Conservation (phyloP, 2,113 vertebrate species). For the Misgurnus anguillicaudatus region DNA sequence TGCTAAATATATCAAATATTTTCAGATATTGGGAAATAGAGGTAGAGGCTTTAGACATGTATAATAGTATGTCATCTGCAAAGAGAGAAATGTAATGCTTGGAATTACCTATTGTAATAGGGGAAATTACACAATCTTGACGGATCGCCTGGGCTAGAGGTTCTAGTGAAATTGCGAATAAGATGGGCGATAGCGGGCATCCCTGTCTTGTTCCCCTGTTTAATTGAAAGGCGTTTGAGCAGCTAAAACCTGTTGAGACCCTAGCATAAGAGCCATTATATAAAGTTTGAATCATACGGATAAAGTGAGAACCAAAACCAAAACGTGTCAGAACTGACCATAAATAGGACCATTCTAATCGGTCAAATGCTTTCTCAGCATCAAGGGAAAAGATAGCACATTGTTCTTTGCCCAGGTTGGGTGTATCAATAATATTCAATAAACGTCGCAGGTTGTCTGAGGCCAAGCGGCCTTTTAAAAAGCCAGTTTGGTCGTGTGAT, state of each 20-base stretch:
- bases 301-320: constrained; percentile 23
- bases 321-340: constrained; percentile 24
- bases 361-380: not conserved
- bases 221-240: constrained; percentile 17
- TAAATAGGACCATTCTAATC: constrained; percentile 11
- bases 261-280: constrained; percentile 20
- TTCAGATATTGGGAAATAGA: constrained; percentile 22
- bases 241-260: not conserved
- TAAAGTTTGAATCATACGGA: constrained; percentile 29
- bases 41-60: constrained; percentile 23
- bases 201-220: constrained; percentile 29
- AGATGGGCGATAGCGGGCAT: constrained; percentile 26
- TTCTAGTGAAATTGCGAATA: constrained; percentile 38
- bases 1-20: constrained; percentile 39
- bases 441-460: constrained; percentile 21
- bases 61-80: constrained; percentile 23
- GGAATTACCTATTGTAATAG: not conserved
- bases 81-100: constrained; percentile 9
- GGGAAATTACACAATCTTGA: constrained; percentile 6
- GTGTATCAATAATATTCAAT: constrained; percentile 15
- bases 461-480: not conserved
- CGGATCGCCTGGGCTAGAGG: constrained; percentile 26
- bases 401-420: not conserved
- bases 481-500: not conserved
- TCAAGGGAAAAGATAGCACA: constrained; percentile 37